Evolutionary conservation across 2,113 vertebrate species (phyloP).

Genomic region (Archilochus colubris): DNA sequence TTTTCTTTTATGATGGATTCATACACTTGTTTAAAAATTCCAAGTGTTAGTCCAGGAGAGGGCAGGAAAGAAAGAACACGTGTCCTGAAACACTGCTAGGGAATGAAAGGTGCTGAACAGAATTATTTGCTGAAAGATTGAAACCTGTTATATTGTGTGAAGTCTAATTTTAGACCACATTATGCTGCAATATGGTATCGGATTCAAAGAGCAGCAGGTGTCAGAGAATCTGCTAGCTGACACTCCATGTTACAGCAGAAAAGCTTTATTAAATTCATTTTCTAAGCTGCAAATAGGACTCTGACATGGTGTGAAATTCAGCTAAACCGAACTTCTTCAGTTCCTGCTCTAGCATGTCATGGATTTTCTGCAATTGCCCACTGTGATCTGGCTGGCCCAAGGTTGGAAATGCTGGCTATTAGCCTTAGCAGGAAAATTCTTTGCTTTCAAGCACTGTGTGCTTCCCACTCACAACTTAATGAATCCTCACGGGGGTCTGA

Average conservation of each 20-base stretch:
- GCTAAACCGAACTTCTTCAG: constrained; percentile 66
- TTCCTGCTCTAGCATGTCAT: constrained; percentile 40
- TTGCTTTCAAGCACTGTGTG: constrained; percentile 5
- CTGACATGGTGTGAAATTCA: constrained; percentile 58
- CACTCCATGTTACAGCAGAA: constrained; percentile 38
- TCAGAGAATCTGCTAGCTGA: constrained; percentile 65
- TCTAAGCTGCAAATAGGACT: constrained; percentile 45
- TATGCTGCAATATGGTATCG: constrained; percentile 64
- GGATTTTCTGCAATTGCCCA: constrained; percentile 47
- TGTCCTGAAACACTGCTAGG: constrained; percentile 4
- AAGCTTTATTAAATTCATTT: constrained; percentile 56
- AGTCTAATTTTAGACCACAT: constrained; percentile 70
- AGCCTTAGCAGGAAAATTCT: constrained; percentile 9
- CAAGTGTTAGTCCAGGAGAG: constrained; percentile 15
- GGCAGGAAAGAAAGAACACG: constrained; percentile 9
- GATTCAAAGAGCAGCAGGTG: constrained; percentile 71
- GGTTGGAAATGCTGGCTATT: constrained; percentile 38
- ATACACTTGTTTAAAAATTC: not conserved
- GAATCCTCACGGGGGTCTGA: constrained; percentile 30
- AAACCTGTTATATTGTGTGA: constrained; percentile 60
- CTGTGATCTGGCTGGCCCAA: constrained; percentile 50
- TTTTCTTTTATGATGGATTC: not conserved
- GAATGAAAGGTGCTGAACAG: constrained; percentile 18
- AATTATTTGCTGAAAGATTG: constrained; percentile 66
- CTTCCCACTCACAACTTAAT: not conserved